These are phyloP conservation scores for Chondrosia reniformis DNA, from an alignment of 37 sponge, comb jelly and placozoan genomes.

Conservation along the genomic window DNA sequence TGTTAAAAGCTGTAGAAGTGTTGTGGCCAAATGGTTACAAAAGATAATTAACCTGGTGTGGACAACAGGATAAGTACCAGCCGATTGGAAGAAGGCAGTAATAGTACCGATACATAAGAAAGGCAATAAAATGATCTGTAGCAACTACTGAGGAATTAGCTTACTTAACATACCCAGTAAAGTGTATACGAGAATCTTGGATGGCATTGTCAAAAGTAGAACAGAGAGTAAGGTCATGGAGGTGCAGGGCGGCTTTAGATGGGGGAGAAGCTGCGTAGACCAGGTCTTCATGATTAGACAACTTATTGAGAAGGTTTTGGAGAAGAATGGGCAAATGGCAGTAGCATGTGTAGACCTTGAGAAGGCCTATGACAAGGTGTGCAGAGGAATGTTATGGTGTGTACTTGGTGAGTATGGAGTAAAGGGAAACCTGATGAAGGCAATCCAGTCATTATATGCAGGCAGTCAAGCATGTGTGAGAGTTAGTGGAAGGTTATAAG, in stretches of 20 bases:
- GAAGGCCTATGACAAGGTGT: neutral
- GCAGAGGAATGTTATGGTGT: neutral
- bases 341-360: conserved; percentile 21
- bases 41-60: neutral
- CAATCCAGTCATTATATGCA: neutral
- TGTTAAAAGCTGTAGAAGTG: conserved; percentile 1
- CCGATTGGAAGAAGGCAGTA: conserved; percentile 3
- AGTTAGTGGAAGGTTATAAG: neutral
- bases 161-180: neutral
- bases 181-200: conserved; percentile 3
- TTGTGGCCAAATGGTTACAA: neutral
- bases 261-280: neutral
- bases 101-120: conserved; percentile 3
- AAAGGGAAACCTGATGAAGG: neutral
- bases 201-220: neutral
- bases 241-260: conserved; percentile 4
- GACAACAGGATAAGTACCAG: neutral
- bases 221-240: conserved; percentile 4
- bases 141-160: neutral
- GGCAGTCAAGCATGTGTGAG: neutral
- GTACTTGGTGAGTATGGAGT: neutral
- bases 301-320: conserved; percentile 1
- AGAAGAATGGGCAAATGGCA: conserved; percentile 20
- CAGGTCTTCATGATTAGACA: neutral
- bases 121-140: neutral